Percentiles rank a stretch among this genome's conserved stretches.
Evolutionary conservation across 2,888 invertebrate species (phyloP).

Genomic region (Candidula unifasciata): DNA sequence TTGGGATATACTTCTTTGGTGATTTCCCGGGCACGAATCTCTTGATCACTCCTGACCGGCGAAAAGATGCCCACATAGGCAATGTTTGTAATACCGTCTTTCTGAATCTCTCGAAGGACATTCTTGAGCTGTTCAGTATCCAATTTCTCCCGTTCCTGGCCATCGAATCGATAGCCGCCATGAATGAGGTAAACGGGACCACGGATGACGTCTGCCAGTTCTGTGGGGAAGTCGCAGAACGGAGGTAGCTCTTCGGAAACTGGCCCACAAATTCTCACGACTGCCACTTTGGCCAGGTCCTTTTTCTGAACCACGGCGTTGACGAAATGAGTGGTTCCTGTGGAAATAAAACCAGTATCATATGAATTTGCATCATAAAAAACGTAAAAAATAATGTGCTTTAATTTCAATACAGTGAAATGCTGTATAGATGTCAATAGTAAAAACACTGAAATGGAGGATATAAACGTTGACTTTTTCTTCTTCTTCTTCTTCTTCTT

Average conservation of each 20-base stretch:
- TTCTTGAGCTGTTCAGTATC: conserved; percentile 63
- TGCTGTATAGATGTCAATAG: too few species aligned
- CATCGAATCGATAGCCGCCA: conserved; percentile 74
- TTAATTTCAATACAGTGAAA: too few species aligned
- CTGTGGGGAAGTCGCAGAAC: conserved; percentile 69
- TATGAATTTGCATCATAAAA: neutral
- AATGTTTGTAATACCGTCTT: conserved; percentile 62
- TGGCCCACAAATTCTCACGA: conserved; percentile 72
- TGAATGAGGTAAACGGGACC: conserved; percentile 61
- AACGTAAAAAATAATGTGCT: too few species aligned
- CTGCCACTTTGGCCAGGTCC: conserved; percentile 66
- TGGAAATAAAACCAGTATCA: neutral
- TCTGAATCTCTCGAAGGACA: conserved; percentile 56
- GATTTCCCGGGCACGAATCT: conserved; percentile 58
- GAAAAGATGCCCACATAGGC: conserved; percentile 73
- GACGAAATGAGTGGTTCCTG: conserved; percentile 75
- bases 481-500: too few species aligned
- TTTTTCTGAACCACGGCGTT: conserved; percentile 74
- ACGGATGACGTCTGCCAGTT: conserved; percentile 59
- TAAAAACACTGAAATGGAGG: too few species aligned
- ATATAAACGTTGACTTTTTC: too few species aligned
- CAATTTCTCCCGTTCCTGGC: conserved; percentile 63
- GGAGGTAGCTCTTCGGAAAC: conserved; percentile 69
- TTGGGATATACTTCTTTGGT: conserved; percentile 61
- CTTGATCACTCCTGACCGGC: conserved; percentile 67